Evolutionary conservation across 2,888 invertebrate species (phyloP).

Genomic region (Gymnosoma rotundatum): DNA sequence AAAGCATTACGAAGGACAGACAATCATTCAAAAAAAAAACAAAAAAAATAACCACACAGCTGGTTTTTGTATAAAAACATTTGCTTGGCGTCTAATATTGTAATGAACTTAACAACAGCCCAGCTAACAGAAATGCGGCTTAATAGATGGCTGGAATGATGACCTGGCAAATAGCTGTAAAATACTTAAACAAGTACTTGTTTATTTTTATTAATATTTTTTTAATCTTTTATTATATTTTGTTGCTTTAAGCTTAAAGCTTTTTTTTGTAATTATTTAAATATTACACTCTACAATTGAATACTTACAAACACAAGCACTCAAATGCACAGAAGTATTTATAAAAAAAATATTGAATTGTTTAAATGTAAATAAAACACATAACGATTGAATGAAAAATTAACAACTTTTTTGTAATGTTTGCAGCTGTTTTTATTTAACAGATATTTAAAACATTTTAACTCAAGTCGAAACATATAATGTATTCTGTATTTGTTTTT

Average conservation of each 20-base stretch:
- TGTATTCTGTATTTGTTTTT: constrained; percentile 14
- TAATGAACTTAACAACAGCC: neutral
- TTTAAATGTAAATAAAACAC: constrained; percentile 45
- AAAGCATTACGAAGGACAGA: neutral
- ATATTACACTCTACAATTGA: constrained; percentile 3
- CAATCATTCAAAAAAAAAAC: too few species aligned
- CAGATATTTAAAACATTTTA: constrained; percentile 8
- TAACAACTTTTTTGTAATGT: constrained; percentile 19
- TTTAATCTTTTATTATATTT: constrained; percentile 11
- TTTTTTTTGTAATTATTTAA: constrained; percentile 37
- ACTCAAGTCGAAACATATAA: constrained; percentile 28
- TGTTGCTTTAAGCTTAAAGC: constrained; percentile 15
- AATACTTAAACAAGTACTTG: neutral
- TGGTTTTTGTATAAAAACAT: neutral
- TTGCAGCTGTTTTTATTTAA: constrained; percentile 42
- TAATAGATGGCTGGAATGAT: constrained; percentile 10
- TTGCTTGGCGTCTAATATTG: neutral
- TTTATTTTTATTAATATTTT: neutral
- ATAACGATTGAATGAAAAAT: constrained; percentile 16
- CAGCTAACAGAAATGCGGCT: neutral
- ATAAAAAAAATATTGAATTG: neutral
- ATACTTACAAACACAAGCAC: neutral
- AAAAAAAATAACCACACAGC: neutral
- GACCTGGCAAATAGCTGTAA: constrained; percentile 7
- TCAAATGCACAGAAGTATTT: neutral